A percentile compares a stretch with the other conserved stretches of the same genome.
Evolutionary conservation across 2,888 invertebrate genomes (phyloP).

Genomic region (Rhorus exstirpatorius): DNA sequence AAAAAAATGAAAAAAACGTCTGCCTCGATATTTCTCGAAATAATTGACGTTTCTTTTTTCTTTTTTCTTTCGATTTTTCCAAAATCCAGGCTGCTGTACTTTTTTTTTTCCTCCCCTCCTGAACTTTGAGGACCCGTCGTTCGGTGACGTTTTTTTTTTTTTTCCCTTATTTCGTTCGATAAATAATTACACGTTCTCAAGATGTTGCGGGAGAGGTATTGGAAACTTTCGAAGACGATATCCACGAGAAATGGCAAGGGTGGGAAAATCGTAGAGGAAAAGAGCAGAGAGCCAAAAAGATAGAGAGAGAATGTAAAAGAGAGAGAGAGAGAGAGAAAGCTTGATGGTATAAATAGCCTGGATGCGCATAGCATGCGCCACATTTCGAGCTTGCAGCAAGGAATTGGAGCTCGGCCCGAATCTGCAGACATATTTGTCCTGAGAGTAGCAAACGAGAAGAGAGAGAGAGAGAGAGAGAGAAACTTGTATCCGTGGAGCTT

Average conservation of each 20-base stretch:
- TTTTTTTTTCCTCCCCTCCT: too few relatives aligned
- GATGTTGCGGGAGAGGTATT: constrained; percentile 33
- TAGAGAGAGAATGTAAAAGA: constrained; percentile 7
- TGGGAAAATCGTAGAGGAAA: constrained; percentile 29
- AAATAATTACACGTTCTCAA: constrained; percentile 28
- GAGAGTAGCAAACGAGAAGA: constrained; percentile 28
- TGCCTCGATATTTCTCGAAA: too few relatives aligned
- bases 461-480: constrained; percentile 13
- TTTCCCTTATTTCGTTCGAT: neutral
- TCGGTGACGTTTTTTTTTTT: too few relatives aligned
- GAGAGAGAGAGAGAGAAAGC: constrained; percentile 7
- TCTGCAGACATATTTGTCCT: constrained; percentile 71
- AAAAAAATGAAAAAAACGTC: too few relatives aligned
- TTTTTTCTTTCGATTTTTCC: too few relatives aligned
- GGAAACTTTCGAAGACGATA: neutral
- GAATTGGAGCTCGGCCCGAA: constrained; percentile 69
- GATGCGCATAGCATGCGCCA: constrained; percentile 45
- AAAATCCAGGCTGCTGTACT: too few relatives aligned
- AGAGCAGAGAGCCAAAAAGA: constrained; percentile 45
- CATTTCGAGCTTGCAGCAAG: constrained; percentile 37
- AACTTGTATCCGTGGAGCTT: constrained; percentile 31
- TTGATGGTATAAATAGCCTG: constrained; percentile 61
- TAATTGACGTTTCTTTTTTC: too few relatives aligned
- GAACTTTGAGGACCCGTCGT: too few relatives aligned
- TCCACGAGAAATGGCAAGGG: neutral